A percentile compares a stretch with the other conserved stretches of the same genome.
phyloP scores from a whole-genome alignment of 1,140 invertebrate species.

The Listronotus oregonensis region DNA sequence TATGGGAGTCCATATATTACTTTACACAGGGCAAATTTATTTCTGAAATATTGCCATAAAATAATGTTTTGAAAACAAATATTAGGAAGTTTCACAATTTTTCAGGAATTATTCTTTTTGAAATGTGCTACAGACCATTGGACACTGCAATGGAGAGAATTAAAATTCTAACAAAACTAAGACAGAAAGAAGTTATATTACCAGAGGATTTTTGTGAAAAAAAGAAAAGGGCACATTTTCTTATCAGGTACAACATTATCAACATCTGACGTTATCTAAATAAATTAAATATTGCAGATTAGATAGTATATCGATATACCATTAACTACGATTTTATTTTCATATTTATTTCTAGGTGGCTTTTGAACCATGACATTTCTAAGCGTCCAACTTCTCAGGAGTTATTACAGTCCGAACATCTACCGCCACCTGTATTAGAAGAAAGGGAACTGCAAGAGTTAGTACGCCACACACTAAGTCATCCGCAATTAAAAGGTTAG shows the following conservation, averaged over 20 bases:
- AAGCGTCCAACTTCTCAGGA: slow-evolving; percentile 82
- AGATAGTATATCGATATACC: too few species aligned
- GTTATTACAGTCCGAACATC: slow-evolving; percentile 76
- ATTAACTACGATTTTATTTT: slow-evolving; percentile 60
- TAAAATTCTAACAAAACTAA: slow-evolving; percentile 72
- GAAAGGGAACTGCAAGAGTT: slow-evolving; percentile 80
- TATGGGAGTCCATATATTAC: too few species aligned
- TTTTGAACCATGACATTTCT: slow-evolving; percentile 83
- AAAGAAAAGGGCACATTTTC: slow-evolving; percentile 56
- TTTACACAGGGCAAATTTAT: too few species aligned
- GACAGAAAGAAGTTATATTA: slow-evolving; percentile 70
- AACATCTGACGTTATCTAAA: not conserved
- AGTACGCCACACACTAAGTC: slow-evolving; percentile 74
- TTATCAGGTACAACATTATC: slow-evolving; percentile 56
- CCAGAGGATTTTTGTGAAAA: slow-evolving; percentile 55
- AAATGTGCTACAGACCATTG: slow-evolving; percentile 89
- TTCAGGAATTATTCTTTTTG: slow-evolving; percentile 89
- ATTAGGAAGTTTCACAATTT: slow-evolving; percentile 28
- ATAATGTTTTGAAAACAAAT: too few species aligned
- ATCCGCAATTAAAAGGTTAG: slow-evolving; percentile 75
- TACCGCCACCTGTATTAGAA: slow-evolving; percentile 79
- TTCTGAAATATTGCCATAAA: too few species aligned
- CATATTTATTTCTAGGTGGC: slow-evolving; percentile 65
- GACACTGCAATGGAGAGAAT: slow-evolving; percentile 88
- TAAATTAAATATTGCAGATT: too few species aligned